phyloP scores from a whole-genome alignment of 2,888 invertebrate species.

The Prosapia bicincta region DNA sequence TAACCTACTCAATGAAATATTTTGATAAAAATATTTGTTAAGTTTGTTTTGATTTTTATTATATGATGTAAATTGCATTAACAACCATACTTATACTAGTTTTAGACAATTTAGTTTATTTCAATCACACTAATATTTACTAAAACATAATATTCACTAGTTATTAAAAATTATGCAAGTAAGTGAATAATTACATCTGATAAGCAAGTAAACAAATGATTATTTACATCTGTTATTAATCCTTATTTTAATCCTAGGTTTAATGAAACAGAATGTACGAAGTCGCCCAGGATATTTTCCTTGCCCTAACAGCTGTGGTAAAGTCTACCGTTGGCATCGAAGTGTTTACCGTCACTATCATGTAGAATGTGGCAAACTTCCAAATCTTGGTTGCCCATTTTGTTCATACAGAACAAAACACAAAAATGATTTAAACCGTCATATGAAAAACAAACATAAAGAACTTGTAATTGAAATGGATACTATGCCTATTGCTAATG shows the following conservation, averaged over 20 bases:
- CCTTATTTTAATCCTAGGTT: not conserved
- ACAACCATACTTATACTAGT: too few species aligned
- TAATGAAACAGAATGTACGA: not conserved
- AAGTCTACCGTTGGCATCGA: constrained; percentile 41
- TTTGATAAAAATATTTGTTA: too few species aligned
- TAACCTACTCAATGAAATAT: too few species aligned
- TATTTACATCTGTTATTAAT: not conserved
- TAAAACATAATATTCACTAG: too few species aligned
- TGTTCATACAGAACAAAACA: constrained; percentile 35
- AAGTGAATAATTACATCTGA: too few species aligned
- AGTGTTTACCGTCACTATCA: constrained; percentile 43
- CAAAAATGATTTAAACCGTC: constrained; percentile 29
- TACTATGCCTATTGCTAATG: not conserved
- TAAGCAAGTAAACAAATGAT: too few species aligned
- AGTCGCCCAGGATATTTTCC: not conserved
- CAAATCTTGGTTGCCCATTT: constrained; percentile 44
- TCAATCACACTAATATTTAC: too few species aligned
- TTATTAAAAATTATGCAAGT: too few species aligned
- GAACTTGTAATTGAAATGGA: not conserved
- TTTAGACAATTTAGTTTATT: too few species aligned
- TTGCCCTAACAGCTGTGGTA: constrained; percentile 38
- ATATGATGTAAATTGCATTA: too few species aligned
- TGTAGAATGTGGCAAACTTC: constrained; percentile 44
- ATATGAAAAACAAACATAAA: constrained; percentile 21
- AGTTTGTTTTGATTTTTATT: too few species aligned